A percentile compares a stretch with the other conserved stretches of the same genome.
Evolutionary conservation across 1,140 invertebrate species (phyloP).

Genomic region (Cephus cinctus): DNA sequence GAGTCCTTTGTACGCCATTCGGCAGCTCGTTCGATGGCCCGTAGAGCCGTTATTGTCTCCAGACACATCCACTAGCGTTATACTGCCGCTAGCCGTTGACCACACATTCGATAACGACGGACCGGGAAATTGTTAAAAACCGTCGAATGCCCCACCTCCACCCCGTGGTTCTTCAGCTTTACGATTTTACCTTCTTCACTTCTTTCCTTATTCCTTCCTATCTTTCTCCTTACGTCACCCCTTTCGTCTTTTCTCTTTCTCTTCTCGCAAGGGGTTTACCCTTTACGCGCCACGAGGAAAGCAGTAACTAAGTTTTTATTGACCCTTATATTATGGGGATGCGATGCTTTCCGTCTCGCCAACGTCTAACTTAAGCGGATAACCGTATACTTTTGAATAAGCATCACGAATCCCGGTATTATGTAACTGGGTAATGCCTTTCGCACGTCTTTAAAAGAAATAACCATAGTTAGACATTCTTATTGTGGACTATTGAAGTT

Average conservation of each 20-base stretch:
- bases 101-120: conserved; percentile 48
- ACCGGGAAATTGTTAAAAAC: conserved; percentile 46
- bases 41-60: conserved; percentile 49
- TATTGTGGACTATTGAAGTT: too few relatives aligned
- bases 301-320: conserved; percentile 55
- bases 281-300: conserved; percentile 21
- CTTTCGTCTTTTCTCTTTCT: conserved; percentile 12
- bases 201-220: neutral
- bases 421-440: neutral
- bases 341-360: conserved; percentile 50
- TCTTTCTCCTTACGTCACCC: neutral
- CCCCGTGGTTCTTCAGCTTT: conserved; percentile 17
- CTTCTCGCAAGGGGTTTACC: conserved; percentile 1
- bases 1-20: conserved; percentile 43
- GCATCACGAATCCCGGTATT: too few relatives aligned
- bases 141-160: conserved; percentile 4
- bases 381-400: conserved; percentile 52
- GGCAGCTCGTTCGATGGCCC: conserved; percentile 51
- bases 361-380: conserved; percentile 50
- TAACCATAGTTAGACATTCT: conserved; percentile 5
- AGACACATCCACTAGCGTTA: conserved; percentile 26
- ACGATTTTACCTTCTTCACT: conserved; percentile 5
- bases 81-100: conserved; percentile 32
- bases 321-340: conserved; percentile 45
- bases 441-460: neutral